A percentile compares a stretch with the other conserved stretches of the same genome.
phyloP scores from a whole-genome alignment of 2,888 invertebrate genomes.

The Didymodactylos carnosus region DNA sequence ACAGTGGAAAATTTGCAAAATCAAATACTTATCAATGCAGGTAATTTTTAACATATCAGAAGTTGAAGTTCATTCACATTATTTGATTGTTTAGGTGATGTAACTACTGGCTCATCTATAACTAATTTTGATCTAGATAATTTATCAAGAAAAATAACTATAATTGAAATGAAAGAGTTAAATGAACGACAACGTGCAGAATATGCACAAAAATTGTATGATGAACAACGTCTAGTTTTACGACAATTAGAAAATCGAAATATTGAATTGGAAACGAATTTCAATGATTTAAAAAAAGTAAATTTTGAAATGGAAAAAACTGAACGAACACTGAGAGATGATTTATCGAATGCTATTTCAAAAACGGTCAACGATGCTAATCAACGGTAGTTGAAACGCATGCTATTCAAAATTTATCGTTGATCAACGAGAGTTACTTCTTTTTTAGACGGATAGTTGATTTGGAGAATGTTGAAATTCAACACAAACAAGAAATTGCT shows the following conservation, averaged over 20 bases:
- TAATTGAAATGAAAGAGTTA: conserved; percentile 39
- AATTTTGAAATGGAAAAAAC: conserved; percentile 32
- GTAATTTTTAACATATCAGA: background rate
- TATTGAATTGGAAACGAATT: conserved; percentile 33
- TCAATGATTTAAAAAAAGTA: conserved; percentile 31
- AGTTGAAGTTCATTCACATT: background rate
- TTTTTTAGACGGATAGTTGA: conserved; percentile 19
- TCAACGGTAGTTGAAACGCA: conserved; percentile 11
- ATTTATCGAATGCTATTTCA: conserved; percentile 22
- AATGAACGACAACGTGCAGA: conserved; percentile 41
- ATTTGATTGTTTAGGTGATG: background rate
- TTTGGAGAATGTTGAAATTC: conserved; percentile 24
- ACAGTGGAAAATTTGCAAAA: conserved; percentile 29
- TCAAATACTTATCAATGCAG: conserved; percentile 5
- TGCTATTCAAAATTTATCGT: too few species aligned
- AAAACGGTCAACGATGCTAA: conserved; percentile 23
- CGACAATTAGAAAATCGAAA: conserved; percentile 36
- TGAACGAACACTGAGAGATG: conserved; percentile 32
- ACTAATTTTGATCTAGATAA: background rate
- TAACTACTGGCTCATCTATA: background rate
- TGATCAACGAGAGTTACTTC: too few species aligned
- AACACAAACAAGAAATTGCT: conserved; percentile 26
- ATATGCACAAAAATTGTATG: conserved; percentile 42
- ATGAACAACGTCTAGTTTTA: conserved; percentile 40
- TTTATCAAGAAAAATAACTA: conserved; percentile 30